Conservation (phyloP, 2,888 invertebrate genomes). For the Synergus japonicus region DNA sequence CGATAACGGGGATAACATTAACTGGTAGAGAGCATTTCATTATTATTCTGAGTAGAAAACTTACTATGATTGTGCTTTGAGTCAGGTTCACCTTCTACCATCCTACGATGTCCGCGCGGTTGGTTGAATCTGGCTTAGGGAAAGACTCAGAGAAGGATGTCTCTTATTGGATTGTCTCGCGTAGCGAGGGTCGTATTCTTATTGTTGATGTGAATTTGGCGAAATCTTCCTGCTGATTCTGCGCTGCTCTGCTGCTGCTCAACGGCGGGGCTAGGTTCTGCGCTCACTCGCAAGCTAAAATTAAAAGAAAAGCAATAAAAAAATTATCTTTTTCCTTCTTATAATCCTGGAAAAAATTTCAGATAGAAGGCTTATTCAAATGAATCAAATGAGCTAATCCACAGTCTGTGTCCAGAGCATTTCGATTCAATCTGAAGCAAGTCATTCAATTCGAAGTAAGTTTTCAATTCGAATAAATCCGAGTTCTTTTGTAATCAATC, state of each 20-base stretch:
- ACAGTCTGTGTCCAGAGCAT: too few species aligned
- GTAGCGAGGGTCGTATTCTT: constrained; percentile 50
- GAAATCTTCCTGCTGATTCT: constrained; percentile 75
- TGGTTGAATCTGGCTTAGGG: constrained; percentile 70
- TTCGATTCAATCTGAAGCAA: too few species aligned
- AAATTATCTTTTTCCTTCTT: background rate
- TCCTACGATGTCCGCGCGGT: constrained; percentile 83
- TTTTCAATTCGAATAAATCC: too few species aligned
- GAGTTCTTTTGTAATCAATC: too few species aligned
- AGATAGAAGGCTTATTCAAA: too few species aligned
- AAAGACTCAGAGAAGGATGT: constrained; percentile 61
- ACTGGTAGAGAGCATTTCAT: background rate
- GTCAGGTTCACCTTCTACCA: constrained; percentile 93
- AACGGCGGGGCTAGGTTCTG: constrained; percentile 75
- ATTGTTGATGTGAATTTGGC: constrained; percentile 60
- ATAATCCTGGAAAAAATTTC: background rate
- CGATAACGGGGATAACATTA: too few species aligned
- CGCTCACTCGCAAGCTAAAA: constrained; percentile 75
- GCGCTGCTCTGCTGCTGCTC: constrained; percentile 75
- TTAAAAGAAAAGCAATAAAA: background rate
- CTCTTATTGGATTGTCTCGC: constrained; percentile 54
- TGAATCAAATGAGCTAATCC: too few species aligned
- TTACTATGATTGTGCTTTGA: constrained; percentile 88
- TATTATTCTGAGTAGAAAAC: constrained; percentile 70
- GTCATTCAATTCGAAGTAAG: too few species aligned